These are phyloP conservation scores for Phylloscopus whistleri DNA, from an alignment of 2,113 vertebrate species.

Conservation along the genomic window DNA sequence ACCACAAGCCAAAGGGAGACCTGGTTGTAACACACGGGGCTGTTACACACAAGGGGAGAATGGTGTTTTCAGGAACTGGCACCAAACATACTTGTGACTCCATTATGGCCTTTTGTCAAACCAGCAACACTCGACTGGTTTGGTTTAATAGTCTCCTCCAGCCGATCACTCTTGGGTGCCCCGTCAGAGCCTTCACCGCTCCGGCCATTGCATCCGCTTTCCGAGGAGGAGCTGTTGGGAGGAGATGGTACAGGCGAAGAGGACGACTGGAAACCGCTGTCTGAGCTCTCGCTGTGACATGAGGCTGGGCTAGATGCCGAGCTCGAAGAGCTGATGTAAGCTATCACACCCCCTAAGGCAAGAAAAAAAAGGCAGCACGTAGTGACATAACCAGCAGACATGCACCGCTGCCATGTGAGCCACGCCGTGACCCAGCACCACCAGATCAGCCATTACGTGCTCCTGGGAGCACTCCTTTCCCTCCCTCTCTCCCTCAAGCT, in stretches of 20 bases:
- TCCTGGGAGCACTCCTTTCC: neutral
- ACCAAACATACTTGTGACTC: slow-evolving; percentile 86
- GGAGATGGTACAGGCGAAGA: slow-evolving; percentile 83
- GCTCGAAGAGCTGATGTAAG: slow-evolving; percentile 93
- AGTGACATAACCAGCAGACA: slow-evolving; percentile 58
- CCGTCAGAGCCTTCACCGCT: slow-evolving; percentile 61
- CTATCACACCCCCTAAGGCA: slow-evolving; percentile 89
- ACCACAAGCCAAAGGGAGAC: neutral
- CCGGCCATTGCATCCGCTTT: slow-evolving; percentile 62
- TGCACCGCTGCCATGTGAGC: slow-evolving; percentile 49
- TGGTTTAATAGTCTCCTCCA: slow-evolving; percentile 76
- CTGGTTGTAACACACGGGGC: fast-evolving
- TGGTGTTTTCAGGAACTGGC: neutral
- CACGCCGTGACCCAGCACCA: slow-evolving; percentile 36
- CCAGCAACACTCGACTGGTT: slow-evolving; percentile 72
- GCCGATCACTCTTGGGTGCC: slow-evolving; percentile 64
- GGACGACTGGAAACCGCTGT: slow-evolving; percentile 82
- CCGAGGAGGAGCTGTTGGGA: slow-evolving; percentile 78
- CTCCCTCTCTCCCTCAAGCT: neutral
- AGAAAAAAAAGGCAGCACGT: slow-evolving; percentile 38
- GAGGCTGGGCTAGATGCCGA: slow-evolving; percentile 89
- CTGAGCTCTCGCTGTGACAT: slow-evolving; percentile 87
- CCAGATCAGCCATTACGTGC: slow-evolving; percentile 49
- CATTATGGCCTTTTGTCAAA: slow-evolving; percentile 80
- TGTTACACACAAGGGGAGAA: neutral